These are phyloP conservation scores for Gastrophryne carolinensis DNA, from an alignment of 2,797 vertebrate species.

Conservation along the genomic window DNA sequence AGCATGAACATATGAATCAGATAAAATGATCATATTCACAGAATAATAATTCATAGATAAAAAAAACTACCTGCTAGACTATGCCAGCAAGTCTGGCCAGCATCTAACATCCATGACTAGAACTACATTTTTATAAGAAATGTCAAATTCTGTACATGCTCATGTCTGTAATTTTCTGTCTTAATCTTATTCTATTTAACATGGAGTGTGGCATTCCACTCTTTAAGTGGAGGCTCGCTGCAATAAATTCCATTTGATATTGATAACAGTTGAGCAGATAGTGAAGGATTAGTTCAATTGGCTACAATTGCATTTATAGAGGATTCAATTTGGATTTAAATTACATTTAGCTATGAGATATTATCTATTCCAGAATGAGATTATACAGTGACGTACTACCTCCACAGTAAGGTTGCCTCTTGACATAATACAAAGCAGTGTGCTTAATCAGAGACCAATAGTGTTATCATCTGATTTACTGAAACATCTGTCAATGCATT, in stretches of 20 bases:
- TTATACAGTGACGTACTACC: conserved; percentile 44
- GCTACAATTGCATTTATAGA: conserved; percentile 44
- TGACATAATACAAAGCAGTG: conserved; percentile 40
- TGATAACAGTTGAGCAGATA: conserved; percentile 35
- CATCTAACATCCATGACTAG: no score
- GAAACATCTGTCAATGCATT: conserved; percentile 39
- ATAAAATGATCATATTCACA: no score
- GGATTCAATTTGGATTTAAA: conserved; percentile 53
- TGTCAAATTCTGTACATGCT: no score
- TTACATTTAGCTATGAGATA: conserved; percentile 48
- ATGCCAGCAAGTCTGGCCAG: no score
- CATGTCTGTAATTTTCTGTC: conserved; percentile 11
- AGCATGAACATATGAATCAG: no score
- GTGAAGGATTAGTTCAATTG: conserved; percentile 51
- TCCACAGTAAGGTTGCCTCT: conserved; percentile 10
- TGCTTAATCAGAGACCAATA: conserved; percentile 32
- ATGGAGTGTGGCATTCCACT: neutral
- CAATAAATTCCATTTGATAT: conserved; percentile 37
- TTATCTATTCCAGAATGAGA: conserved; percentile 45
- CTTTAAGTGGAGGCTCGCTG: conserved; percentile 12
- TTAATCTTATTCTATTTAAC: conserved; percentile 1
- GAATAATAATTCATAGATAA: no score
- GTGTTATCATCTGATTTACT: conserved; percentile 30
- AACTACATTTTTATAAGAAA: no score
- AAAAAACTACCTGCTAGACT: no score